A percentile compares a stretch with the other conserved stretches of the same genome.
Conservation (phyloP, 2,797 vertebrate genomes). For the Melanotaenia parkinsoni region DNA sequence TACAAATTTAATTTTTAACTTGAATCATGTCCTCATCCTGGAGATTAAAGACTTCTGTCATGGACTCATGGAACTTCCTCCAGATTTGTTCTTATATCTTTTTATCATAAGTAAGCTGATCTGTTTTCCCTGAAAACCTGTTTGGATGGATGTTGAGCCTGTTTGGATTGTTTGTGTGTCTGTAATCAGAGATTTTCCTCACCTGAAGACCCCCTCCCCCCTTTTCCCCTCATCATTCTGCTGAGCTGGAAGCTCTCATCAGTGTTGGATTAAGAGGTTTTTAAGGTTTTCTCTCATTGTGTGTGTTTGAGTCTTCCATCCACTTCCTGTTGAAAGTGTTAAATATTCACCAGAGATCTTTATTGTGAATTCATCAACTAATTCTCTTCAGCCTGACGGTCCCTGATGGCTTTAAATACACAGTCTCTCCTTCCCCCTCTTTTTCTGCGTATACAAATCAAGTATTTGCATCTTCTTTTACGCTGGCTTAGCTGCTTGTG, state of each 20-base stretch:
- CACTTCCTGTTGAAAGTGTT: conserved; percentile 67
- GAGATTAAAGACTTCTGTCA: neutral
- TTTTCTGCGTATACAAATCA: conserved; percentile 46
- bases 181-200: conserved; percentile 31
- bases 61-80: neutral
- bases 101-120: neutral
- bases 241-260: conserved; percentile 52
- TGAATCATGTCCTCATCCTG: neutral
- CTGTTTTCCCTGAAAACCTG: neutral
- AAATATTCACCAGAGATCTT: conserved; percentile 72
- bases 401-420: conserved; percentile 67
- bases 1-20: neutral
- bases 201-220: conserved; percentile 22
- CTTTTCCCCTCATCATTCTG: conserved; percentile 17
- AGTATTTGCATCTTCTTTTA: conserved; percentile 50
- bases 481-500: neutral
- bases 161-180: neutral
- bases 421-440: conserved; percentile 27
- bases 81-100: neutral
- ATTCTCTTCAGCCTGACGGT: conserved; percentile 83
- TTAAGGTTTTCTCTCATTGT: conserved; percentile 52
- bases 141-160: neutral
- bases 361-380: conserved; percentile 86
- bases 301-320: conserved; percentile 38
- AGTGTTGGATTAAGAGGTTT: conserved; percentile 67